A percentile compares a stretch with the other conserved stretches of the same genome.
phyloP scores from a whole-genome alignment of 2,888 invertebrate species.

The Sialis fuliginosa region DNA sequence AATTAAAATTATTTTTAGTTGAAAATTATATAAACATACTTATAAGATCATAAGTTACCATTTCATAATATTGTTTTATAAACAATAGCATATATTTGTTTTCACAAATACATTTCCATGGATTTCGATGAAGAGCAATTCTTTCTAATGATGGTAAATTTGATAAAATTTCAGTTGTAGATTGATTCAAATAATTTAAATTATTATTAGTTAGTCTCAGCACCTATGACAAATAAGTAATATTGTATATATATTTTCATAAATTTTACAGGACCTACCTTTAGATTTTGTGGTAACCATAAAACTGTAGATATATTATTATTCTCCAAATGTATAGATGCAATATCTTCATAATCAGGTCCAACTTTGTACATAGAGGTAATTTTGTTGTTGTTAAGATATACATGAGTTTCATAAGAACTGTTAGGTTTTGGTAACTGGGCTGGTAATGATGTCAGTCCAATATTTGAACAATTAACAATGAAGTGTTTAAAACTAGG shows the following conservation, averaged over 20 bases:
- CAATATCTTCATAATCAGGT: slow-evolving; percentile 21
- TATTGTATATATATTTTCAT: slow-evolving; percentile 27
- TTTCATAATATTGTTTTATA: slow-evolving; percentile 20
- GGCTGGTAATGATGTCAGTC: no score
- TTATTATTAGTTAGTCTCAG: slow-evolving; percentile 33
- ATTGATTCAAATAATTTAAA: slow-evolving; percentile 27
- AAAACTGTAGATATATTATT: slow-evolving; percentile 28
- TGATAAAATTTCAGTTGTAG: slow-evolving; percentile 21
- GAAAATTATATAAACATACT: no score
- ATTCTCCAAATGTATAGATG: slow-evolving; percentile 27
- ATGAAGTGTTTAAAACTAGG: slow-evolving; percentile 21
- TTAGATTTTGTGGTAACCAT: slow-evolving; percentile 22
- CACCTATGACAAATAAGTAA: slow-evolving; percentile 23
- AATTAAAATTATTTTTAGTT: slow-evolving; percentile 5
- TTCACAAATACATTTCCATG: slow-evolving; percentile 40
- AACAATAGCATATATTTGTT: slow-evolving; percentile 27
- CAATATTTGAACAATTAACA: slow-evolving; percentile 30
- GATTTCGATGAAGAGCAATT: slow-evolving; percentile 31
- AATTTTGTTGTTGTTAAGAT: slow-evolving; percentile 26
- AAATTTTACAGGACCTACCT: slow-evolving; percentile 23
- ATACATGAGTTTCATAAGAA: slow-evolving; percentile 21
- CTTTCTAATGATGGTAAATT: slow-evolving; percentile 20
- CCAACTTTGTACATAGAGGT: slow-evolving; percentile 18
- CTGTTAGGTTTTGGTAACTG: no score
- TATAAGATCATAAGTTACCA: slow-evolving; percentile 14